Evolutionary conservation across 2,888 invertebrate genomes (phyloP), one percentile per base, ranked within the genome.

Genomic region (Epistrophella euchroma): DNA sequence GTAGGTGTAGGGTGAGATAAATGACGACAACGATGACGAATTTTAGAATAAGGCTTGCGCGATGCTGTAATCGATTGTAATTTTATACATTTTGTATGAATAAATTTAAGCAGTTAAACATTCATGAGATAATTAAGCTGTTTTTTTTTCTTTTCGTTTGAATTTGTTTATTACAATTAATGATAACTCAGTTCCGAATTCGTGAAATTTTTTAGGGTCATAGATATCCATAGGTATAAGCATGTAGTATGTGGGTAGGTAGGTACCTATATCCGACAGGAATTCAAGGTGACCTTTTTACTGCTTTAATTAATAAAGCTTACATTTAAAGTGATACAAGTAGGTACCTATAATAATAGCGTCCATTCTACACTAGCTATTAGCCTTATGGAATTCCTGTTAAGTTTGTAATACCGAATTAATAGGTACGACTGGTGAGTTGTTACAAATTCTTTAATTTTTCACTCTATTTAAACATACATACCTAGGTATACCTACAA

Each of bases 21-120:
- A 52, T 50, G 62, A 43, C 32, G 55, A 55, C 22, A 17, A 55
- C 13, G 55, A 47, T 64, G 64, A 72, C 72, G 64, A 72, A 28
- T 47, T 72, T 37, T 22, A 43, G 25, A 32, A 43, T 70, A 22
- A 10, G 15, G 15, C 32, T 40, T 19, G 19, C 52, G 45, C 22
- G 32, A 71, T 62, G 25, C 43, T 35, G 58, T 35, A 64, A 55
- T 35, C 28, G 45, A 58, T 60, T 56, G 72, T 37, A 28, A 35
- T 66, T 64, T 22, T 45, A n/a, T 7, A 15, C n/a, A n/a, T 13
- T 15, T 74, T 28, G 22, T 22, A 2, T 43, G 25, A 45, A 45
- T 43, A 40, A 28, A 45, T 45, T 64, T 17, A 28, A 64, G 11
- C 28, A 6, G 25, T 28, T 45, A 43, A 64, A 64, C 9, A 64